Percentiles rank a stretch among this genome's conserved stretches.
Evolutionary conservation across 2,113 vertebrate species (phyloP).

Genomic region (Galbula dea): DNA sequence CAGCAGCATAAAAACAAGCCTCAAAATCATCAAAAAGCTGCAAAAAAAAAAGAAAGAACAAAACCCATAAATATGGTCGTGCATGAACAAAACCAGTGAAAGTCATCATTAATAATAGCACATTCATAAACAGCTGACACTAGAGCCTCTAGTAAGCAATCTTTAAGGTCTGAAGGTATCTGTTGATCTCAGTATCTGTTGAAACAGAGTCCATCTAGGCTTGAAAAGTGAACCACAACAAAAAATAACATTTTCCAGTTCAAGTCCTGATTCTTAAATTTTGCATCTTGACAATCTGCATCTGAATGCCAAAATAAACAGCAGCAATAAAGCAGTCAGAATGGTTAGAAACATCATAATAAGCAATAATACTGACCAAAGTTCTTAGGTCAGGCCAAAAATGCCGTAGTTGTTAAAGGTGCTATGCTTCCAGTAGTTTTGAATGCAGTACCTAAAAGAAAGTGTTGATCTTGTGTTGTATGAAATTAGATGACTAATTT

Average conservation of each 20-base stretch:
- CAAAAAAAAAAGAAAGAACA: neutral
- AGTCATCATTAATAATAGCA: neutral
- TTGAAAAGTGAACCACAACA: neutral
- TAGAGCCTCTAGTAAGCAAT: neutral
- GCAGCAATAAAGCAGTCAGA: neutral
- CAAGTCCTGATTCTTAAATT: neutral
- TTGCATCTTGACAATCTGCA: neutral
- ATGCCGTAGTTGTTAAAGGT: neutral
- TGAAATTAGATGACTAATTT: neutral
- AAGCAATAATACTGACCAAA: neutral
- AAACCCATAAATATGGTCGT: neutral
- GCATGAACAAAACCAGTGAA: neutral
- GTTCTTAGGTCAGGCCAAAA: neutral
- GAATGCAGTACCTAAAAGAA: neutral
- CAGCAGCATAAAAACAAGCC: constrained; percentile 77
- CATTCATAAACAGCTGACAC: neutral
- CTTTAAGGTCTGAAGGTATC: too few relatives aligned
- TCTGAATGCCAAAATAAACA: neutral
- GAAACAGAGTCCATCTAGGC: neutral
- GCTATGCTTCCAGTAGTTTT: neutral
- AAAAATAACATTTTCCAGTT: neutral
- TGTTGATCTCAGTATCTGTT: neutral
- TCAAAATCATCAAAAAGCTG: constrained; percentile 91
- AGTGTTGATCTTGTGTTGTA: neutral
- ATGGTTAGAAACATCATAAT: neutral